phyloP scores from a whole-genome alignment of 2,797 vertebrate species.

The Lacerta viridis region DNA sequence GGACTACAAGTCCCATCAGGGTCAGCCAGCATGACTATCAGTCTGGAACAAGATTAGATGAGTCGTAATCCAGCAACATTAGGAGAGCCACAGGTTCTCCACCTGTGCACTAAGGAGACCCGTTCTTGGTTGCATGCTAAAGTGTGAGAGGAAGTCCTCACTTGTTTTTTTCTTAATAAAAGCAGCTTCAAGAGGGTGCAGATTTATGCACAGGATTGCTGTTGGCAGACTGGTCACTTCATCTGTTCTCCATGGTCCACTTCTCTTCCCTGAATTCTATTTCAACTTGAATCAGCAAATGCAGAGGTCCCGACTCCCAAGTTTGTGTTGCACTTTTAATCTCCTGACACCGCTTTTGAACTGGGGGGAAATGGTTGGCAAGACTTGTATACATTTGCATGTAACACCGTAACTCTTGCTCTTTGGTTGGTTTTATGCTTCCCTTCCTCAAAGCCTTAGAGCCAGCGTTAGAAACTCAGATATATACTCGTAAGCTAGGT shows the following conservation, averaged over 20 bases:
- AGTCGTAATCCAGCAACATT: too few relatives aligned
- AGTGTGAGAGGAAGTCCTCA: background rate
- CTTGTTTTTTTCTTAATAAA: background rate
- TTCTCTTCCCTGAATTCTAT: background rate
- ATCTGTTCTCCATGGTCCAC: background rate
- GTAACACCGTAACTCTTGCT: background rate
- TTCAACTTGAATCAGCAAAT: background rate
- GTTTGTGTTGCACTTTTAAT: background rate
- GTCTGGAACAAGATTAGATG: too few relatives aligned
- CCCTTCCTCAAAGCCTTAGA: background rate
- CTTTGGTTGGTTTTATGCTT: background rate
- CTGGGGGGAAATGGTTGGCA: background rate
- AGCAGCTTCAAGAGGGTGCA: too few relatives aligned
- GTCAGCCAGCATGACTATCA: too few relatives aligned
- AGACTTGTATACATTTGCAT: background rate
- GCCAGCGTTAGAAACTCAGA: too few relatives aligned
- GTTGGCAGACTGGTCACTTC: background rate
- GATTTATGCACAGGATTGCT: background rate
- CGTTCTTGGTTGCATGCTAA: background rate
- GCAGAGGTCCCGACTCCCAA: too few relatives aligned
- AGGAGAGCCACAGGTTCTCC: too few relatives aligned
- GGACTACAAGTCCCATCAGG: too few relatives aligned
- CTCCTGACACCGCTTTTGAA: background rate
- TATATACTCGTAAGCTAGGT: too few relatives aligned
- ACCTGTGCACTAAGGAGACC: too few relatives aligned